Percentiles rank a stretch among this genome's conserved stretches.
Conservation (phyloP, 2,113 vertebrate genomes). For the Neodon shergylaensis region DNA sequence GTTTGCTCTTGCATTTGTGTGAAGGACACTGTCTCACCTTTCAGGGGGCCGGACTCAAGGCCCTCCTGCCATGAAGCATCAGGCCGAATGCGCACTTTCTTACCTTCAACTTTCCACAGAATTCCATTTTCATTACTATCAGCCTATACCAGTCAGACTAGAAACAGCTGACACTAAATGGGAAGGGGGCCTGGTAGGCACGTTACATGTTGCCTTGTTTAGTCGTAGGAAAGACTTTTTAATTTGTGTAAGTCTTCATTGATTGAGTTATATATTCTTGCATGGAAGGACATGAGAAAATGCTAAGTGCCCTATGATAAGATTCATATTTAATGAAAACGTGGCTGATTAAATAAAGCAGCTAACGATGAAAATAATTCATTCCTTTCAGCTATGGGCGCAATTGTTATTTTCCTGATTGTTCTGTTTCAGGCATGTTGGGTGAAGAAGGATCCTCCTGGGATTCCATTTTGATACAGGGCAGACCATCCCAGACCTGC, state of each 20-base stretch:
- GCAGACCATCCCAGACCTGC: not conserved
- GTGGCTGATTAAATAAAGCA: conserved; percentile 4
- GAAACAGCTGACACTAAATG: not conserved
- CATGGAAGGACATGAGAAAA: not conserved
- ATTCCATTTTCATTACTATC: not conserved
- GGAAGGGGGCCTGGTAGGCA: not conserved
- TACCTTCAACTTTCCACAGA: not conserved
- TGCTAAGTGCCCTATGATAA: not conserved
- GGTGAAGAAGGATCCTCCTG: not conserved
- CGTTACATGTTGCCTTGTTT: not conserved
- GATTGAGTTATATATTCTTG: not conserved
- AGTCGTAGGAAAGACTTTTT: not conserved
- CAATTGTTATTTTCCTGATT: not conserved
- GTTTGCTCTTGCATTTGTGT: not conserved
- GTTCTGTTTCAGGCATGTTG: not conserved
- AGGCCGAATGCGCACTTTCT: not conserved
- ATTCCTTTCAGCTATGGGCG: not conserved
- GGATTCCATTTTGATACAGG: not conserved
- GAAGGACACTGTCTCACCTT: not conserved
- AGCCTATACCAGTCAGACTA: not conserved
- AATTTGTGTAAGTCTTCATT: not conserved
- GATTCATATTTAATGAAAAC: not conserved
- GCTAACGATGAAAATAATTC: not conserved
- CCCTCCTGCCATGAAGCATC: not conserved
- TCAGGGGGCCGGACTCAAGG: not conserved